These are phyloP conservation scores for Drosophila stalkeri DNA, from an alignment of 2,888 invertebrate species.

Conservation along the genomic window DNA sequence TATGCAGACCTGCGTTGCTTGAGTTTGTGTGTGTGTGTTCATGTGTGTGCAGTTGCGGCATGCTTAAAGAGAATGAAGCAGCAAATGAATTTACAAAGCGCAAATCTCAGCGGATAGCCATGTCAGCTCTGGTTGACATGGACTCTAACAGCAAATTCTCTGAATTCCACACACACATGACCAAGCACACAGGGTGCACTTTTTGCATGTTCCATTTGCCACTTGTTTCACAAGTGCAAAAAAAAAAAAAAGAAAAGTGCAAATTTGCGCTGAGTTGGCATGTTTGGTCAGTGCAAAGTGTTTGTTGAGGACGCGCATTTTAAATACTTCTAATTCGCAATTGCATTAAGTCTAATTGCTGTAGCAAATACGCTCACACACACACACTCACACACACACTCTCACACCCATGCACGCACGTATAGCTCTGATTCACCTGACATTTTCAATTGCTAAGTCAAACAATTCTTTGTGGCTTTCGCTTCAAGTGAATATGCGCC, in stretches of 20 bases:
- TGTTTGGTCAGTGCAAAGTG: conserved; percentile 37
- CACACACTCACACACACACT: conserved; percentile 1
- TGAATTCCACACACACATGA: conserved; percentile 35
- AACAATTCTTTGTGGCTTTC: conserved; percentile 36
- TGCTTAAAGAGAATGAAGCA: conserved; percentile 50
- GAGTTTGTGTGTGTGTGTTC: conserved; percentile 18
- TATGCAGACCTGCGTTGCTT: conserved; percentile 57
- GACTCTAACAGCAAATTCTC: conserved; percentile 41
- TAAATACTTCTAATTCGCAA: conserved; percentile 49
- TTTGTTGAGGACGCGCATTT: conserved; percentile 34
- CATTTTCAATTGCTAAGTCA: conserved; percentile 22
- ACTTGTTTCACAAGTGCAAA: background rate
- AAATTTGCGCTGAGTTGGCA: conserved; percentile 49
- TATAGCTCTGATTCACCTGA: conserved; percentile 35
- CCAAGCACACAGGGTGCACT: conserved; percentile 13
- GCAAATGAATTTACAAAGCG: conserved; percentile 66
- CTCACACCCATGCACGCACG: background rate
- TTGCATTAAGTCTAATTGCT: conserved; percentile 62
- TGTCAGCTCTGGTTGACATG: conserved; percentile 62
- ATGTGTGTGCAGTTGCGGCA: conserved; percentile 37
- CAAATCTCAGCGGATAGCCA: conserved; percentile 65
- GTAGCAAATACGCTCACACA: conserved; percentile 23
- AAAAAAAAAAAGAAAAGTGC: conserved; percentile 18
- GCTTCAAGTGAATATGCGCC: conserved; percentile 21
- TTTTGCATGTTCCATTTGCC: conserved; percentile 8